Percentiles rank a stretch among this genome's conserved stretches.
phyloP scores from a whole-genome alignment of 2,888 invertebrate genomes.

The Spodoptera littoralis region DNA sequence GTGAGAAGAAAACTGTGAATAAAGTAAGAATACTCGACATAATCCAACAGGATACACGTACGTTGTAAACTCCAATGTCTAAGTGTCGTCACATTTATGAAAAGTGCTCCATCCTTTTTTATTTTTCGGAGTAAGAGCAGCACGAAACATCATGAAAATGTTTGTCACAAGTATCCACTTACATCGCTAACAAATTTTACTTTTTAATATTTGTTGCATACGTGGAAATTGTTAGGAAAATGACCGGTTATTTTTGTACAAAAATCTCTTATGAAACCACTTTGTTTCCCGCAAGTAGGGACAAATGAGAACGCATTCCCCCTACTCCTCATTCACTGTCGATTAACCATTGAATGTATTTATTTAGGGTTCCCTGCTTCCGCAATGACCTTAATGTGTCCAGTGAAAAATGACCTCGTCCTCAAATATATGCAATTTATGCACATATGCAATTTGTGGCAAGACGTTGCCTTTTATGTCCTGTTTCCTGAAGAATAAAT shows the following conservation, averaged over 20 bases:
- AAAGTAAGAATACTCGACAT: not conserved
- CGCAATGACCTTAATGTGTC: slow-evolving; percentile 74
- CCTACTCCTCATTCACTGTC: slow-evolving; percentile 77
- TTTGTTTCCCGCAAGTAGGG: slow-evolving; percentile 64
- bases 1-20: too few relatives aligned
- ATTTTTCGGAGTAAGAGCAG: slow-evolving; percentile 14
- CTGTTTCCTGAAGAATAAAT: slow-evolving; percentile 33
- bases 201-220: slow-evolving; percentile 4
- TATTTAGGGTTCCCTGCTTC: slow-evolving; percentile 79
- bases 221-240: slow-evolving; percentile 11
- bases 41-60: not conserved
- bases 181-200: not conserved
- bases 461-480: slow-evolving; percentile 34
- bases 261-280: slow-evolving; percentile 53
- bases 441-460: slow-evolving; percentile 50
- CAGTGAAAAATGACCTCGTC: slow-evolving; percentile 72
- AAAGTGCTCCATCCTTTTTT: slow-evolving; percentile 19
- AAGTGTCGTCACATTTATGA: slow-evolving; percentile 4
- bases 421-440: slow-evolving; percentile 65
- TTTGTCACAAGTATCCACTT: slow-evolving; percentile 22
- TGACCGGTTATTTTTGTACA: slow-evolving; percentile 38
- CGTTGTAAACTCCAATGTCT: slow-evolving; percentile 4
- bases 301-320: slow-evolving; percentile 73
- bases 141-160: not conserved
- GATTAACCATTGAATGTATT: slow-evolving; percentile 84